phyloP scores from a whole-genome alignment of 2,888 invertebrate species.

The Argynnis bischoffii region DNA sequence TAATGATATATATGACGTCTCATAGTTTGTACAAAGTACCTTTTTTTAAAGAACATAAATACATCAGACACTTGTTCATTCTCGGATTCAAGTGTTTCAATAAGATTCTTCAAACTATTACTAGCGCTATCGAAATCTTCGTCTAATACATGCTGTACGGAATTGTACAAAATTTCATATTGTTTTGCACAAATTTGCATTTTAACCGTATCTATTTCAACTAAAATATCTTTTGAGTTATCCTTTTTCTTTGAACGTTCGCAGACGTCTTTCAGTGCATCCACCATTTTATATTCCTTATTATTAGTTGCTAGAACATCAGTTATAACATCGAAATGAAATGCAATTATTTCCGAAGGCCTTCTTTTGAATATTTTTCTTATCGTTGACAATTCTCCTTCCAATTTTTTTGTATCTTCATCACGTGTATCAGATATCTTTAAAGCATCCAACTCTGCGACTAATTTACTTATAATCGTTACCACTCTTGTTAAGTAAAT shows the following conservation, averaged over 20 bases:
- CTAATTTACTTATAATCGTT: constrained; percentile 59
- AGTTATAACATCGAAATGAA: constrained; percentile 69
- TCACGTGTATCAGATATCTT: constrained; percentile 36
- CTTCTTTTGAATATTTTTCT: constrained; percentile 62
- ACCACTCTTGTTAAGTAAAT: constrained; percentile 66
- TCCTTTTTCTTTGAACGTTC: constrained; percentile 53
- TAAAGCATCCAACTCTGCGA: constrained; percentile 49
- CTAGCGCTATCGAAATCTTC: constrained; percentile 52
- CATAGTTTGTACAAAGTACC: constrained; percentile 47
- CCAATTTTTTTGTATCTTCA: constrained; percentile 48
- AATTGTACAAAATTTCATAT: constrained; percentile 56
- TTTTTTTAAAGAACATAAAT: constrained; percentile 54
- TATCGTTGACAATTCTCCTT: constrained; percentile 51
- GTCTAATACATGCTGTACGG: constrained; percentile 47
- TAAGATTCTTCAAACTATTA: constrained; percentile 53
- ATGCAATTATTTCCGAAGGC: constrained; percentile 57
- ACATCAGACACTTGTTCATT: constrained; percentile 49
- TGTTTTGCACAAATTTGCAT: constrained; percentile 62
- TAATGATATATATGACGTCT: neutral
- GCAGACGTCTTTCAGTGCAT: constrained; percentile 57
- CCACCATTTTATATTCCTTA: constrained; percentile 52
- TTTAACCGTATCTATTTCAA: constrained; percentile 55
- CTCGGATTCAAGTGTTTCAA: constrained; percentile 38
- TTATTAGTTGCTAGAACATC: constrained; percentile 56
- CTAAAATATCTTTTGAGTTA: constrained; percentile 54